Percentiles rank a stretch among this genome's conserved stretches.
Evolutionary conservation across 2,113 vertebrate species (phyloP).

Genomic region (Osmerus mordax): DNA sequence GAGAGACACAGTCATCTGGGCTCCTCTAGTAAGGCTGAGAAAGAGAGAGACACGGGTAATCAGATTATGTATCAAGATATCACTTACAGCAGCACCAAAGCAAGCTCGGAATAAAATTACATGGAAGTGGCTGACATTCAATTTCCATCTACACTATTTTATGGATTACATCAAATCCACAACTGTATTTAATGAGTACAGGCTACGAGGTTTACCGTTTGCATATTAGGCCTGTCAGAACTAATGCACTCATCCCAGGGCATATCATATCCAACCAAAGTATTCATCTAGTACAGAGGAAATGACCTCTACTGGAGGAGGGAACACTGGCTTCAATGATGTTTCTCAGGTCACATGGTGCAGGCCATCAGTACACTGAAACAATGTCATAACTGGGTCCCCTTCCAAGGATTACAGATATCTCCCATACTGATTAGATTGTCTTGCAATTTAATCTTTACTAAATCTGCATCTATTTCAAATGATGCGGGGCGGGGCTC

Average conservation of each 20-base stretch:
- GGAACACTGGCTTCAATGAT: not conserved
- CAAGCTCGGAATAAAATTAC: not conserved
- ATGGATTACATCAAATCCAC: too few species aligned
- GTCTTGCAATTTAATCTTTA: conserved; percentile 56
- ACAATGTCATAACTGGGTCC: conserved; percentile 9
- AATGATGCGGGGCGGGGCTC: conserved; percentile 10
- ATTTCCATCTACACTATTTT: too few species aligned
- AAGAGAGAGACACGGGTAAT: too few species aligned
- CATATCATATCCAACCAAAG: not conserved
- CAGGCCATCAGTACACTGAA: conserved; percentile 17
- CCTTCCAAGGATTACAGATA: conserved; percentile 44
- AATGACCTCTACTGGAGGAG: not conserved
- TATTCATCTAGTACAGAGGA: not conserved
- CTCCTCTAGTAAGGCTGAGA: too few species aligned
- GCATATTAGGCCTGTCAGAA: not conserved
- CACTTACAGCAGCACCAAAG: not conserved
- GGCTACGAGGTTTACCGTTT: too few species aligned
- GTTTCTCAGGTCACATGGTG: conserved; percentile 14
- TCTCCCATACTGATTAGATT: conserved; percentile 51
- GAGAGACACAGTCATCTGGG: too few species aligned
- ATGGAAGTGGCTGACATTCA: too few species aligned
- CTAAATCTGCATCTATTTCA: conserved; percentile 54
- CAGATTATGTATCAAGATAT: conserved; percentile 2
- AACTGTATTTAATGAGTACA: too few species aligned
- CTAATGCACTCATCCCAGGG: not conserved